Evolutionary conservation across 2,888 invertebrate species (phyloP).

Genomic region (Nemurella pictetii): DNA sequence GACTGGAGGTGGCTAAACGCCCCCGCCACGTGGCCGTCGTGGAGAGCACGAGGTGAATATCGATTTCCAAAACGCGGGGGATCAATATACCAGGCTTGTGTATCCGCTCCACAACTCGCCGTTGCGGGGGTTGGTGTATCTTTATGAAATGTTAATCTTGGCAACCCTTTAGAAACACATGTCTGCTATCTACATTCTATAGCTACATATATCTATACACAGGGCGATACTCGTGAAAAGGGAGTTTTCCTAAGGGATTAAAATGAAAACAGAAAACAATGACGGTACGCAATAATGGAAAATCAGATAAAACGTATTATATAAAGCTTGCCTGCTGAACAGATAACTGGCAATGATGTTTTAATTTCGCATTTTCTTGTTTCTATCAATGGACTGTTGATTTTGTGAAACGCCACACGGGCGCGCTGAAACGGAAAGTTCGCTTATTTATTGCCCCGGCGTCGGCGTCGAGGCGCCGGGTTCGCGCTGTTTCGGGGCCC

Average conservation of each 20-base stretch:
- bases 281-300: background rate
- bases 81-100: background rate
- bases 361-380: background rate
- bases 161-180: background rate
- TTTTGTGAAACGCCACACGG: background rate
- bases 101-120: too few relatives aligned
- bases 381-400: background rate
- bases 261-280: background rate
- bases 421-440: too few relatives aligned
- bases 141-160: background rate
- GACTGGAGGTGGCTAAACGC: too few relatives aligned
- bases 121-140: background rate
- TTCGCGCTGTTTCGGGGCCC: background rate
- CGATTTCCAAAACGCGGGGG: background rate
- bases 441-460: background rate
- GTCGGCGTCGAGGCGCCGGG: background rate
- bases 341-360: background rate
- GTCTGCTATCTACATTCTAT: background rate
- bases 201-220: background rate
- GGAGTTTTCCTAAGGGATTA: background rate
- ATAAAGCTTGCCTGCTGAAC: background rate
- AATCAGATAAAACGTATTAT: background rate
- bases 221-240: background rate
- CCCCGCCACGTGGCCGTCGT: background rate
- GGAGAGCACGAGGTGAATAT: background rate